Percentiles rank a stretch among this genome's conserved stretches.
Evolutionary conservation across 2,113 vertebrate species (phyloP).

Genomic region (Myotis lucifugus): DNA sequence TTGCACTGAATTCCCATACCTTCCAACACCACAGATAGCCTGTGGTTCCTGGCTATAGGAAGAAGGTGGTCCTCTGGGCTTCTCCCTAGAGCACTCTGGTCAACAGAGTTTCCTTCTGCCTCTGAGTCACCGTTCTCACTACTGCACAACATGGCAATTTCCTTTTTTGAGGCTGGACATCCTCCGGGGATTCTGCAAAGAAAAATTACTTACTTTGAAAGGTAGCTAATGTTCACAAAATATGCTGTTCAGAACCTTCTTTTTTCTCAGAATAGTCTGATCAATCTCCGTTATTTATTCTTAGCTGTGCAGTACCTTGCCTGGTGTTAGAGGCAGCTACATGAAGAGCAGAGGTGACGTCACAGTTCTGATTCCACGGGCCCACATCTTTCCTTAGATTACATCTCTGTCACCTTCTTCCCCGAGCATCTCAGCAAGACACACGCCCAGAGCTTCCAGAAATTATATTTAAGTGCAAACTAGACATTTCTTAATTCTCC

Average conservation of each 20-base stretch:
- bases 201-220: constrained; percentile 60
- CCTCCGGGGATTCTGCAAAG: constrained; percentile 53
- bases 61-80: not conserved
- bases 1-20: no score
- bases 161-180: constrained; percentile 27
- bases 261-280: not conserved
- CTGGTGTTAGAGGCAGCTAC: not conserved
- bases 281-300: not conserved
- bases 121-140: constrained; percentile 64
- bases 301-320: not conserved
- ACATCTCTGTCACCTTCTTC: not conserved
- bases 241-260: not conserved
- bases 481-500: not conserved
- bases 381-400: not conserved
- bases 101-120: constrained; percentile 46
- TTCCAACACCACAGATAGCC: not conserved
- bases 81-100: not conserved
- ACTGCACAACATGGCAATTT: constrained; percentile 55
- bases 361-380: not conserved
- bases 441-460: not conserved
- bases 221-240: constrained; percentile 43
- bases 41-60: not conserved
- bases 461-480: not conserved
- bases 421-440: not conserved
- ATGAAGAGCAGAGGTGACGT: not conserved